Base-by-base conservation (phyloP, 92 coral and sea anemone genomes). In the Montipora capitata region DNA sequence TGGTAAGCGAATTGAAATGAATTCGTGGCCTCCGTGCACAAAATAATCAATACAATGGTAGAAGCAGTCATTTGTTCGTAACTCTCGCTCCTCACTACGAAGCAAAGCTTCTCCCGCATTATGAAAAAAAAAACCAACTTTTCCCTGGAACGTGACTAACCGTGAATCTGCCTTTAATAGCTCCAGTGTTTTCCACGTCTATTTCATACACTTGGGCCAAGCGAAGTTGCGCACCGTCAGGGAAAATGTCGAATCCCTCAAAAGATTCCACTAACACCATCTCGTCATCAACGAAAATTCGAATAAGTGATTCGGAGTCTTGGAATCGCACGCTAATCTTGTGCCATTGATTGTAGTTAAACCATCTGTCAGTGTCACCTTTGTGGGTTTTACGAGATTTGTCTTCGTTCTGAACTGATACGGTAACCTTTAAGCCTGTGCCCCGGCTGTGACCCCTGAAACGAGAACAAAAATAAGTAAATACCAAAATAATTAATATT, bases 261-360 rank as follows among this genome's bases (percentile, higher is more conserved):
- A 95, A 87, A 63, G 43, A 15, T n/a, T 66, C 20, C 41, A 90
- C 98, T 13, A 43, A 41, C 18, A 88, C 66, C 90, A 90, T 65
- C 27, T 40, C 43, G 91, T 81, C 96, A 51, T 95, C 90, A 6
- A 95, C 76, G 61, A 72, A 81, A 61, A 95, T 63, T 14, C 90
- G 79, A 5, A 93, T 42, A 63, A 90, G 56, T 5, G 80, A 79
- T 39, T 90, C 89, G 0, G 38, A 7, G 85, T 93, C 94, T 77
- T 95, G 94, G 17, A 95, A 66, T 4, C 98, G 93, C 20, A 95
- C 83, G 3, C 79, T 79, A 3, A 95, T 61, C 69, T 90, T 87
- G 78, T 93, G 90, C 98, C 98, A 95, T 45, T 69, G 8, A 2
- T 56, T 78, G 68, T 71, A 44, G 52, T 85, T 85, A 0, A 85